These are phyloP conservation scores for Tachina grossa DNA, from an alignment of 2,888 invertebrate genomes.

Conservation along the genomic window DNA sequence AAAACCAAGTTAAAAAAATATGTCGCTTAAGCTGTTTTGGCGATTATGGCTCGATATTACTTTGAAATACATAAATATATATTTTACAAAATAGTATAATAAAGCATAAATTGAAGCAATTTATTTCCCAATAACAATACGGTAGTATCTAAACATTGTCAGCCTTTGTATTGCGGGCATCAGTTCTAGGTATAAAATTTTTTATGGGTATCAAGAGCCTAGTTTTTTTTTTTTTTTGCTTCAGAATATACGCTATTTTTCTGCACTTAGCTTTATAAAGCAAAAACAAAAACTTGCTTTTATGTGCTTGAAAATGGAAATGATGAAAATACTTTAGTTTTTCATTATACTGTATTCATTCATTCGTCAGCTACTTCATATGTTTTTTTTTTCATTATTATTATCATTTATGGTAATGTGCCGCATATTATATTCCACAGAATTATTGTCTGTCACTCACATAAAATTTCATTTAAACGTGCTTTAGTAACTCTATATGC, in stretches of 20 bases:
- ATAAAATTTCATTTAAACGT: conserved; percentile 20
- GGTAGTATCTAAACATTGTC: no score
- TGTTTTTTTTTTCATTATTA: conserved; percentile 20
- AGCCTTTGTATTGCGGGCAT: no score
- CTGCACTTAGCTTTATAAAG: not conserved
- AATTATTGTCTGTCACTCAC: conserved; percentile 34
- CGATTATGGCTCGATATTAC: no score
- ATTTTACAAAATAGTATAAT: no score
- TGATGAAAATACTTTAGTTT: conserved; percentile 36
- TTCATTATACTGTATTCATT: not conserved
- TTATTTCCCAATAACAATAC: no score
- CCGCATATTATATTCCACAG: not conserved
- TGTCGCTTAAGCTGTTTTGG: no score
- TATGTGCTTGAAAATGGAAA: conserved; percentile 9
- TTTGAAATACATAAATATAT: no score
- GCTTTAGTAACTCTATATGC: not conserved
- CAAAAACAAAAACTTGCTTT: not conserved
- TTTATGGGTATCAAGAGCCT: no score
- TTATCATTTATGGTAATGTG: conserved; percentile 29
- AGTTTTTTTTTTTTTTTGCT: no score
- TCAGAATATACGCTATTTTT: not conserved
- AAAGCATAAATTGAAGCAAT: no score
- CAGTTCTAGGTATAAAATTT: no score
- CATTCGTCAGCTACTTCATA: not conserved
- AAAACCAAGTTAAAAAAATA: no score